Evolutionary conservation across 2,797 vertebrate genomes (phyloP), one percentile per base, ranked within the genome.

Genomic region (Schizopygopsis malacanthus): DNA sequence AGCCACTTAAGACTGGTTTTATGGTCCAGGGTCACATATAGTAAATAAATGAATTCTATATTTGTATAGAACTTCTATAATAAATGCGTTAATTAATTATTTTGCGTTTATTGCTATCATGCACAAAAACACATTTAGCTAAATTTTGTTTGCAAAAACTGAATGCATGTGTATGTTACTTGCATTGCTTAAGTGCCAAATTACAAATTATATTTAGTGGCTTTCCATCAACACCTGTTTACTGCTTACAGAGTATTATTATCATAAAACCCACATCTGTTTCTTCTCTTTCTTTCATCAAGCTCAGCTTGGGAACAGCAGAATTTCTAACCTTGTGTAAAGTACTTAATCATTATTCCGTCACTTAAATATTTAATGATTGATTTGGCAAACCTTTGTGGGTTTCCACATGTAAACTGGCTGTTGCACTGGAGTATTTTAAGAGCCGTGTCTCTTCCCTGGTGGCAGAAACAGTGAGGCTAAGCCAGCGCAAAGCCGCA

Each of bases 341-440:
- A 43, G 18, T 22, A 47, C 50, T 70, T 8, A 87, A 84, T 75
- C 52, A 65, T 81, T 83, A 69, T 82, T 86, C 70, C 37, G 47
- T 50, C 39, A 80, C 33, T 52, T 76, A 78, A 80, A 87, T 85
- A 82, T 87, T 88, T 87, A 81, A 82, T 83, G 85, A 59, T 77
- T 82, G 47, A 52, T 75, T 77, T 82, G 70, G 16, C 67, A 59
- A 85, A 71, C 45, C 56, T 81, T 70, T 72, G 81, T 79, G 75
- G 81, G 52, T 82, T 73, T 84, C 83, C 52, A 75, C 81, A 83
- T 83, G 77, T 86, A 89, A 82, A 79, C 61, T 56, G 50, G 76
- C 73, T 71, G 77, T 33, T 83, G 67, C 41, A 78, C 43, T 70
- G 9, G 84, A 87, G 54, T 59, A 37, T 72, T 85, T 71, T 47